Base-by-base conservation (phyloP, 2,888 invertebrate genomes). In the Cotesia congregata region DNA sequence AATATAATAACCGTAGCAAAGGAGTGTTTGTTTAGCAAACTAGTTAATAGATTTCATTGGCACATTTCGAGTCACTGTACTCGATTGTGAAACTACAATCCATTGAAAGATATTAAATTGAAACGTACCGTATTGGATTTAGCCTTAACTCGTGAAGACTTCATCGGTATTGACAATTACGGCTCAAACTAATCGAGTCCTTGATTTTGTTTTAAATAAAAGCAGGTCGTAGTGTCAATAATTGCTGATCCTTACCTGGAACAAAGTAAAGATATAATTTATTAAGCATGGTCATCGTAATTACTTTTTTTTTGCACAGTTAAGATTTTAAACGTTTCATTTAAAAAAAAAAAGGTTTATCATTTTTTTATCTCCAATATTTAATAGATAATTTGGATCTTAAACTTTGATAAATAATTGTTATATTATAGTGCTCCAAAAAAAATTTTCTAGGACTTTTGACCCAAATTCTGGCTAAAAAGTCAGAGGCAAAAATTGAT, bases 101-200 rank as follows among this genome's bases (percentile, higher is more conserved):
- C 62, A 17, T 15, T 41, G 6, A 41, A 41, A 40, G 5, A 68
- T 41, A 50, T 50, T 30, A 64, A 64, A 41, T 60, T n/a, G 6
- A 71, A 59, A 71, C 9, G 30, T 7, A 9, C 30, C 12, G 67
- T 39, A 40, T 40, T 39, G 12, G n/a, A 50, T 41, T 12, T 5
- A 72, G 62, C 38, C 71, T 70, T 50, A 15, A 70, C 70, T 72
- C 39, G 71, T 72, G 40, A 72, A 62, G 71, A 72, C 41, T 67
- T 39, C 39, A 67, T 38, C 17, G 50, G 50, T 50, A 50, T 50
- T 50, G 12, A 50, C 50, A 50, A 50, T 50, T 50, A 50, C 50
- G 50, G 12, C 12, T 71, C 40, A 50, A 38, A 38, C 30, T 60
- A 50, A 50, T 50, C 50, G 50, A 50, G 50, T 50, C 50, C 50